A percentile compares a stretch with the other conserved stretches of the same genome.
Conservation (phyloP, 2,797 vertebrate species). For the Poeciliopsis gracilis region DNA sequence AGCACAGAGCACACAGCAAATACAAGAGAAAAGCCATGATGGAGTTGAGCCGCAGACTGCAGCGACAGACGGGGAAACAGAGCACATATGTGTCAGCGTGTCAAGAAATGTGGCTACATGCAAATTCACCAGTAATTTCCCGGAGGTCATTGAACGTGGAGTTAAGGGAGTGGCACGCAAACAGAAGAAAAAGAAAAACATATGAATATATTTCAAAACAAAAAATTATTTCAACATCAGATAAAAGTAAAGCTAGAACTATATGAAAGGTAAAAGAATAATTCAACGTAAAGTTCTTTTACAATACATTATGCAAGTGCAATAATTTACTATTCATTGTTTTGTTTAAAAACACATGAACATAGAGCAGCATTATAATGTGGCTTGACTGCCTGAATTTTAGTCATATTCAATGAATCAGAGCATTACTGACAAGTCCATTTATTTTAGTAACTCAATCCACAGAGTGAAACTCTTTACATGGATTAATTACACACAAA, state of each 20-base stretch:
- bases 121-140: slow-evolving; percentile 40
- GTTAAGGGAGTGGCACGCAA: background rate
- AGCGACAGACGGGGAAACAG: background rate
- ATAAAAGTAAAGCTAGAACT: background rate
- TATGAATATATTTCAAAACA: background rate
- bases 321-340: background rate
- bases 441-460: background rate
- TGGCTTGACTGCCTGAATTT: background rate
- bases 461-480: background rate
- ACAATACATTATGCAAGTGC: background rate
- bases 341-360: background rate
- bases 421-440: background rate
- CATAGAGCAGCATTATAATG: background rate
- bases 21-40: slow-evolving; percentile 62
- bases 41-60: slow-evolving; percentile 3
- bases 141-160: slow-evolving; percentile 1
- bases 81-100: slow-evolving; percentile 9
- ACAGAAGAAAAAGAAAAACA: background rate
- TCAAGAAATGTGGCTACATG: slow-evolving; percentile 39
- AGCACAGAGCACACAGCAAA: slow-evolving; percentile 64
- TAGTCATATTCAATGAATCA: background rate
- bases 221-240: background rate
- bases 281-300: background rate
- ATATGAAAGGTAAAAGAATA: background rate
- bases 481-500: background rate